These are phyloP conservation scores for Triplophysa bombifrons DNA, from an alignment of 2,797 vertebrate species.

Conservation along the genomic window DNA sequence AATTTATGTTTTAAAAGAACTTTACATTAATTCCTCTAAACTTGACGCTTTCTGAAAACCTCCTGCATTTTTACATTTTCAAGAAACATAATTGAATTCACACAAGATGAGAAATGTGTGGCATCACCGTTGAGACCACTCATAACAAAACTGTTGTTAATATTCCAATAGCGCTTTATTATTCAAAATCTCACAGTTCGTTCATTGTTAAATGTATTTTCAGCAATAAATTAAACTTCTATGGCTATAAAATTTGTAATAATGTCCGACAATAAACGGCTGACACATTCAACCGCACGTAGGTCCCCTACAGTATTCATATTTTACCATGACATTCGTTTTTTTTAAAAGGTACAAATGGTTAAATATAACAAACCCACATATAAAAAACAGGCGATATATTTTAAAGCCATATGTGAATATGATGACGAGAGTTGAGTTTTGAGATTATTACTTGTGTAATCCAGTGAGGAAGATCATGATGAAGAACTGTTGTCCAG, in stretches of 20 bases:
- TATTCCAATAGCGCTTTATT: slow-evolving; percentile 55
- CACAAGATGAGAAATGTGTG: too few species aligned
- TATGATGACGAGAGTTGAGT: slow-evolving; percentile 18
- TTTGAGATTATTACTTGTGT: background rate
- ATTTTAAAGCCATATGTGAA: slow-evolving; percentile 19
- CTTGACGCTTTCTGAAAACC: too few species aligned
- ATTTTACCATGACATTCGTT: slow-evolving; percentile 52
- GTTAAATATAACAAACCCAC: slow-evolving; percentile 82
- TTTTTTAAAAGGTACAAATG: slow-evolving; percentile 77
- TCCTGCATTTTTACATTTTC: too few species aligned
- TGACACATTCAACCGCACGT: slow-evolving; percentile 81
- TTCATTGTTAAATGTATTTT: slow-evolving; percentile 80
- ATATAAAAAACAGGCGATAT: slow-evolving; percentile 23
- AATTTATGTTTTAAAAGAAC: too few species aligned
- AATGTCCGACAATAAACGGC: slow-evolving; percentile 81
- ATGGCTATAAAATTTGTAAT: slow-evolving; percentile 75
- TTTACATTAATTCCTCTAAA: background rate
- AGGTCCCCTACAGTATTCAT: slow-evolving; percentile 36
- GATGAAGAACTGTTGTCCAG: slow-evolving; percentile 13
- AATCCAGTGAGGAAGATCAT: background rate
- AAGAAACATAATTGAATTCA: too few species aligned
- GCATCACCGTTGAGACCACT: too few species aligned
- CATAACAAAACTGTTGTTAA: background rate
- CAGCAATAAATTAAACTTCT: slow-evolving; percentile 93
- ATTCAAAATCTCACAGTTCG: slow-evolving; percentile 76